Evolutionary conservation across 2,888 invertebrate species (phyloP).

Genomic region (Smittia aterrima): DNA sequence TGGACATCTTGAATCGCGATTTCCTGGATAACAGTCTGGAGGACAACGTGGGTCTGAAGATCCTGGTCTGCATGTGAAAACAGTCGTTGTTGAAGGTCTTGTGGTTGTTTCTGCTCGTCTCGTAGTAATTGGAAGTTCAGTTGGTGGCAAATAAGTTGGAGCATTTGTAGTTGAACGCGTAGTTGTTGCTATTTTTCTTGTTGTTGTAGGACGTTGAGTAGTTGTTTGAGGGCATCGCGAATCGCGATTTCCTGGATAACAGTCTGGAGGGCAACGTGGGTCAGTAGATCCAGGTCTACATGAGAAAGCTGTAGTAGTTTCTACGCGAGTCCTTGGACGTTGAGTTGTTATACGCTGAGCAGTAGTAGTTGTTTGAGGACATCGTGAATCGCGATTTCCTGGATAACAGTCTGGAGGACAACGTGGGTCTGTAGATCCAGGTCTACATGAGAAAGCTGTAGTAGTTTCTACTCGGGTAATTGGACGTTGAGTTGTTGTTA

Average conservation of each 20-base stretch:
- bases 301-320: constrained; percentile 44
- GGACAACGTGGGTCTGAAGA: constrained; percentile 48
- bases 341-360: too few species aligned
- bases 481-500: too few species aligned
- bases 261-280: constrained; percentile 49
- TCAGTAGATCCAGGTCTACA: constrained; percentile 49
- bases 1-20: too few species aligned
- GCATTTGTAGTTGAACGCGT: constrained; percentile 36
- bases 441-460: too few species aligned
- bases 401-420: too few species aligned
- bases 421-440: too few species aligned
- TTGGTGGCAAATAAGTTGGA: background rate
- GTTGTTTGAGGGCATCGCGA: constrained; percentile 48
- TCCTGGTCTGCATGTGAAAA: constrained; percentile 50
- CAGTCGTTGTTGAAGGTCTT: constrained; percentile 45
- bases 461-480: too few species aligned
- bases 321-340: constrained; percentile 44
- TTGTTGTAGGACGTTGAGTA: constrained; percentile 41
- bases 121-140: constrained; percentile 44
- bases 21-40: too few species aligned
- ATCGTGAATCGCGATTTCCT: constrained; percentile 49
- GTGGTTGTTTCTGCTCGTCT: constrained; percentile 44
- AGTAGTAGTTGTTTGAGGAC: constrained; percentile 48
- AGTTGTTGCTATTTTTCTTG: background rate
- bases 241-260: constrained; percentile 47